A percentile compares a stretch with the other conserved stretches of the same genome.
These are phyloP conservation scores for Hiodon tergisus DNA, from an alignment of 2,113 vertebrate genomes.

Conservation along the genomic window DNA sequence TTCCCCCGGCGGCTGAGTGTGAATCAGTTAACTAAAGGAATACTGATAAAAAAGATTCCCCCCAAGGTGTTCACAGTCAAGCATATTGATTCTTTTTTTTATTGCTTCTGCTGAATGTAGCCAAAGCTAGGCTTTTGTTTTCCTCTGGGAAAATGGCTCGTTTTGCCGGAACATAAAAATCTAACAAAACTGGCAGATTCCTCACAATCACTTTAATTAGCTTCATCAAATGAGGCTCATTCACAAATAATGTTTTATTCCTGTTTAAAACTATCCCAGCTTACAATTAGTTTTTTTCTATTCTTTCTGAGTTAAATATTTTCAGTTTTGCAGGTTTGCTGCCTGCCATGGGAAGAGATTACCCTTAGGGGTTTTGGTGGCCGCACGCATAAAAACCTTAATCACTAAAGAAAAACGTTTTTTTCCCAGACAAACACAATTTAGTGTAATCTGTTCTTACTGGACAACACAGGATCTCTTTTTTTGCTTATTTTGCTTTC, in stretches of 20 bases:
- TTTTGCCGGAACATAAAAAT: constrained; percentile 18
- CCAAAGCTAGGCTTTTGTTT: constrained; percentile 4
- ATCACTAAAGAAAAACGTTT: neutral
- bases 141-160: constrained; percentile 9
- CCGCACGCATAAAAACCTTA: too few relatives aligned
- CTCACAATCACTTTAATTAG: constrained; percentile 18
- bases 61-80: neutral
- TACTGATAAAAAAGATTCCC: neutral
- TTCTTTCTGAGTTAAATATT: neutral
- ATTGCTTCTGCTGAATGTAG: constrained; percentile 9
- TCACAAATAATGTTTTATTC: constrained; percentile 14
- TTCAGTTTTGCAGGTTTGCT: too few relatives aligned
- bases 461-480: neutral
- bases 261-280: constrained; percentile 1
- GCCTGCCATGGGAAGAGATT: neutral
- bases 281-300: neutral
- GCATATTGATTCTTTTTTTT: constrained; percentile 23
- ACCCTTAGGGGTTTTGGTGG: neutral
- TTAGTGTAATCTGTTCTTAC: too few relatives aligned
- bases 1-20: constrained; percentile 5
- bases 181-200: neutral
- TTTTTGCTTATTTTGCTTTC: too few relatives aligned
- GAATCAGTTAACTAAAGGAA: constrained; percentile 14
- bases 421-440: too few relatives aligned
- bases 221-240: constrained; percentile 13